These are phyloP conservation scores for Endomychus coccineus DNA, from an alignment of 2,888 invertebrate species.

Conservation along the genomic window DNA sequence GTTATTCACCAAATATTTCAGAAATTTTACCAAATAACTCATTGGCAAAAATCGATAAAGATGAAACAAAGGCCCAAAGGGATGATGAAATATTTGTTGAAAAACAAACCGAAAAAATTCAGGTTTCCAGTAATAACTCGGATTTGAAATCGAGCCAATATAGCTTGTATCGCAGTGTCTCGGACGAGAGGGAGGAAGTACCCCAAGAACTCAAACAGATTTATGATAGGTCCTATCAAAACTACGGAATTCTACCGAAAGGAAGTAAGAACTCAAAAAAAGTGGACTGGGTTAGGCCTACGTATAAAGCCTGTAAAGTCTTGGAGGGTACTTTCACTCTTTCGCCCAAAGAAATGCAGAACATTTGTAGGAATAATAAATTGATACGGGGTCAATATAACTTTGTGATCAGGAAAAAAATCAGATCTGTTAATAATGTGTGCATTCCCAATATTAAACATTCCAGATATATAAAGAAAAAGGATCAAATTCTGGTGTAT, in stretches of 20 bases:
- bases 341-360: background rate
- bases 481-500: background rate
- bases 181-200: too few species aligned
- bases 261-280: background rate
- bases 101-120: too few species aligned
- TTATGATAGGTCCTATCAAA: too few species aligned
- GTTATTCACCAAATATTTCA: too few species aligned
- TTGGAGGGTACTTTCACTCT: background rate
- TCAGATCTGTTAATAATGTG: background rate
- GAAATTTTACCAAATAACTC: too few species aligned
- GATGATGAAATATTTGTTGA: too few species aligned
- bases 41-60: too few species aligned
- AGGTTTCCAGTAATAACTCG: too few species aligned
- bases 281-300: background rate
- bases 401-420: conserved; percentile 1
- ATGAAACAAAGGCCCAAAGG: too few species aligned
- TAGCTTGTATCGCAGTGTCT: too few species aligned
- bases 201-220: too few species aligned
- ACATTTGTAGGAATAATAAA: background rate
- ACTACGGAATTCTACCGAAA: background rate
- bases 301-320: background rate
- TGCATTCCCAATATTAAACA: background rate
- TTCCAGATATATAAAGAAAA: background rate
- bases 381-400: background rate
- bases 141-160: too few species aligned